Base-by-base conservation (phyloP, 2,797 vertebrate genomes). In the Schizopygopsis malacanthus region DNA sequence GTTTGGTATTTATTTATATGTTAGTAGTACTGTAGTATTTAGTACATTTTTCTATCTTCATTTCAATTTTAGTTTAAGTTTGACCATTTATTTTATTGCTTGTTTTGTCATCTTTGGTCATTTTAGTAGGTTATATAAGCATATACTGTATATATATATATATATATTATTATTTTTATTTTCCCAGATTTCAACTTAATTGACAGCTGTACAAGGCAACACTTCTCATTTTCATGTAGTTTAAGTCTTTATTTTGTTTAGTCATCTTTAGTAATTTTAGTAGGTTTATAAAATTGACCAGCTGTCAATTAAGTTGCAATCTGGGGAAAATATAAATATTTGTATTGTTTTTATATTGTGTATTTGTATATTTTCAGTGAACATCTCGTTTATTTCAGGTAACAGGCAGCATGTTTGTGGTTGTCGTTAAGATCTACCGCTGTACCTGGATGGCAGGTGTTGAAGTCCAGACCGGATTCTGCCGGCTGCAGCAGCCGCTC, bases 401-500 rank as follows among this genome's bases (percentile, higher is more conserved):
- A 18, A 75, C 4, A 28, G 4, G 71, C 45, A 73, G 25, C 71
- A 75, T 52, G 72, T 1, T 75, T 52, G 6, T 33, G 25, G 70
- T 9, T 47, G n/a, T 4, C 25, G 43, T 50, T 25, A 16, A 13
- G 8, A 20, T 33, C 15, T 16, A 2, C 45, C 2, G 20, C 45
- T 84, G 39, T 84, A 95, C 95, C 95, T 90, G 94, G 93, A 15
- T 90, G 89, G 81, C 96, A 96, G 89, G 94, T 96, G 91, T 93
- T 92, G 86, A 95, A 96, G 77, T 91, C 92, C 80, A 96, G 88
- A 15, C 93, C 92, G 6, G 95, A 96, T 70, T 93, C 92, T 1
- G 90, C 93, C 0, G 95, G 95, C 81, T 95, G 97, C 88, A 99
- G 91, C 80, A 99, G 94, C 86, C 96, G 96, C 90, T 97, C 96